Base-by-base conservation (phyloP, 2,888 invertebrate genomes). In the Cheilosia soror region DNA sequence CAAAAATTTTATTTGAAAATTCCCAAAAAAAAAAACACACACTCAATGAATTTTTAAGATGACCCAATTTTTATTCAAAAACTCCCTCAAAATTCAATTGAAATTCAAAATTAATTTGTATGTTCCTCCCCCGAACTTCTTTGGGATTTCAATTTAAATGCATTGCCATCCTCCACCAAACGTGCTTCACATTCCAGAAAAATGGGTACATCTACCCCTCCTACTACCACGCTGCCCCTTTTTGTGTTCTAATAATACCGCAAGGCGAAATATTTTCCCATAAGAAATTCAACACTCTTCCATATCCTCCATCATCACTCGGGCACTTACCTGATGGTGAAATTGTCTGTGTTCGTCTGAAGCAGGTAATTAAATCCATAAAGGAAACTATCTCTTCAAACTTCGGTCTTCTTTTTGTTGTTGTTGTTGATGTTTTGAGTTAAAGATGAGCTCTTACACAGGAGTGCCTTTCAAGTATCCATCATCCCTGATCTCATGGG, bases 351-450 rank as follows among this genome's bases (percentile, higher is more conserved):
- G 71, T 77, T 72, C 68, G 76, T 77, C 69, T 75, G 60, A 66
- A 81, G 77, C 72, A 81, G 85, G 81, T 85, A 85, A 85, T 85
- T 85, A 85, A 85, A 85, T 85, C 85, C 85, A 85, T 76, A 68
- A 81, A 85, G 81, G 85, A 77, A 81, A 66, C 81, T 51, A 51
- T 51, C 51, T 51, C 51, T 65, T 69, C 71, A 65, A 71, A 65
- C 73, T 68, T 42, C 60, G 49, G 49, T 47, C 40, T n/a, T 33
- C 71, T 49, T 66, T 77, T 27, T 65, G 66, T 25, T 73, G 51
- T 76, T 55, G 55, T 29, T 76, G 55, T 49, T 66, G 71, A 58
- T 76, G 63, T 63, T 47, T 51, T 13, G 51, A 40, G 33, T 51
- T 68, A 66, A 60, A 77, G 76, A 85, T 72, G 76, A 49, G 40